A percentile compares a stretch with the other conserved stretches of the same genome.
Conservation (phyloP, 2,113 vertebrate species). For the Syngnathus typhle region DNA sequence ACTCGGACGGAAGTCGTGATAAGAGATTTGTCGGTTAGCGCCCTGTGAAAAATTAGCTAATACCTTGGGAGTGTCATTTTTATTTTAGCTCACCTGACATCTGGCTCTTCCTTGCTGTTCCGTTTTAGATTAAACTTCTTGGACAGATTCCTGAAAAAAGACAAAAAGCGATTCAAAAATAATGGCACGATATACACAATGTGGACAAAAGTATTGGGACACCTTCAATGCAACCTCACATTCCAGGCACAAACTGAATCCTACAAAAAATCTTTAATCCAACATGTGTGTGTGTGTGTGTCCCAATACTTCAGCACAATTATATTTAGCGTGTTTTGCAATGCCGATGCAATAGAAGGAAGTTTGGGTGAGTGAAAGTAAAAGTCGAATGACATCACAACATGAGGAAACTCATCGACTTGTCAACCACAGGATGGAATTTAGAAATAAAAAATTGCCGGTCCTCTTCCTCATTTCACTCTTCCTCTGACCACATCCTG, state of each 20-base stretch:
- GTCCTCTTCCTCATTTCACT: slow-evolving; percentile 50
- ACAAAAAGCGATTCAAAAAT: slow-evolving; percentile 13
- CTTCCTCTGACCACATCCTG: slow-evolving; percentile 63
- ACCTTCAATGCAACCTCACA: too few relatives aligned
- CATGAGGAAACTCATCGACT: background rate
- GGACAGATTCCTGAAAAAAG: slow-evolving; percentile 75
- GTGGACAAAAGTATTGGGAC: too few relatives aligned
- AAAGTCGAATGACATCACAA: background rate
- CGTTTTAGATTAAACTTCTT: slow-evolving; percentile 85
- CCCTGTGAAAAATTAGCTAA: too few relatives aligned
- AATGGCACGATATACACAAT: too few relatives aligned
- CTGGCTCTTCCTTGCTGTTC: slow-evolving; percentile 80
- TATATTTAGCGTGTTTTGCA: background rate
- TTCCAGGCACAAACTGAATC: too few relatives aligned
- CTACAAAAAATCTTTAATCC: too few relatives aligned
- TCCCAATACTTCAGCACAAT: background rate
- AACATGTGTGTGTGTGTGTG: background rate
- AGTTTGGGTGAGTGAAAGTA: background rate
- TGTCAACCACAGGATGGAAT: background rate
- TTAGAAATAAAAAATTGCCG: slow-evolving; percentile 24
- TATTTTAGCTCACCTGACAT: slow-evolving; percentile 74
- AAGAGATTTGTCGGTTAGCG: slow-evolving; percentile 10
- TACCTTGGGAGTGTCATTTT: background rate
- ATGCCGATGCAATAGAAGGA: background rate
- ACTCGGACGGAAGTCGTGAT: slow-evolving; percentile 24